Conservation (phyloP, 2,888 invertebrate genomes). For the Tetranychus piercei region DNA sequence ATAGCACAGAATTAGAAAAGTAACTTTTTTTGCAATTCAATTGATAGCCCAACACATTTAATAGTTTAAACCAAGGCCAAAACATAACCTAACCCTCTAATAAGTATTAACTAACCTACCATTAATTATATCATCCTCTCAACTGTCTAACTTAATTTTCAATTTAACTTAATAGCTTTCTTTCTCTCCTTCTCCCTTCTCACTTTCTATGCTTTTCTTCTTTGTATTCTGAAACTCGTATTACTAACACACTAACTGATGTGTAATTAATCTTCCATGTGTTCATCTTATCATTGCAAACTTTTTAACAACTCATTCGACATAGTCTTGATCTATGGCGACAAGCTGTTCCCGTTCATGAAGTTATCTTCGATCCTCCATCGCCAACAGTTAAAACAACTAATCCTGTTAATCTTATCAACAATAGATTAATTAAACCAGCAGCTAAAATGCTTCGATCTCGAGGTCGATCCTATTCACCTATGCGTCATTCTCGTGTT, state of each 20-base stretch:
- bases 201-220: not conserved
- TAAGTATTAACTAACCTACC: no score
- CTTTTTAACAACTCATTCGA: not conserved
- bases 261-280: no score
- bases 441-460: not conserved
- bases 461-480: not conserved
- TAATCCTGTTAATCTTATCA: not conserved
- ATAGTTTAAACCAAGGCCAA: no score
- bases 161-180: not conserved
- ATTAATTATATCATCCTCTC: no score
- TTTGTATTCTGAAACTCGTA: no score
- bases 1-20: no score
- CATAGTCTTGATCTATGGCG: slow-evolving; percentile 1
- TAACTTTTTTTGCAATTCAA: no score
- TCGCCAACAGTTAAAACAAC: not conserved
- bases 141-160: not conserved
- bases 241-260: no score
- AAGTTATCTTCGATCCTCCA: not conserved
- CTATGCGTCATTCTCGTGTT: not conserved
- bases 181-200: not conserved
- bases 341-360: not conserved
- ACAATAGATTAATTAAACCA: not conserved
- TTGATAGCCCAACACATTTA: no score
- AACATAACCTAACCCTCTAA: no score
- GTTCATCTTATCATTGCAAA: not conserved